Evolutionary conservation across 2,113 vertebrate species (phyloP), one percentile per base, ranked within the genome.

Genomic region (Calidris pugnax): DNA sequence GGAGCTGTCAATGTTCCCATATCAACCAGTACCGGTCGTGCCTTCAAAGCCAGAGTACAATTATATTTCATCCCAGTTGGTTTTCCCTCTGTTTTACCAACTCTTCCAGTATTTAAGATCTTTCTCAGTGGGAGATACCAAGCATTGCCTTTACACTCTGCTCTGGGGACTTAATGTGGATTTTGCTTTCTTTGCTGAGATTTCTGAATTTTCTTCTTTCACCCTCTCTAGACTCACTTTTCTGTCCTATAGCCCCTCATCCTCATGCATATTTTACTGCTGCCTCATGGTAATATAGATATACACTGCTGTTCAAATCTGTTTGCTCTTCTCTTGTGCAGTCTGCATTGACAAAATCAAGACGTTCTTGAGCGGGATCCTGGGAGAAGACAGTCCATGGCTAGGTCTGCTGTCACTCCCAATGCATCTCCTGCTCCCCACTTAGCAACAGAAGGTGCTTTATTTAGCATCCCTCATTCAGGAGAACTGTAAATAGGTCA

Each of bases 381-480:
- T 87, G 78, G 41, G 77, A 89, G 48, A 92, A 28, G 53, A 41
- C 28, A 47, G 35, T 48, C 37, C 63, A 35, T 53, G 75, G 72
- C 32, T 30, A 67, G 55, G 22, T 84, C 62, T 88, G 28, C 37
- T 93, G 67, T 77, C 92, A 64, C 51, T 73, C 56, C 19, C 48
- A 86, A 1, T 51, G 48, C 55, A 78, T 55, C 32, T 92, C 55
- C 84, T 73, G 71, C 77, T 93, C 91, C 55, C 71, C 47, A 47
- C 59, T 74, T 93, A 97, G 83, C 84, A 95, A 91, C 94, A 83
- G 71, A 92, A 85, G 8, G 23, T 55, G 33, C 71, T 96, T 95
- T 91, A 91, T 91, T 94, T 92, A 96, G 82, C 90, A 90, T 51
- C 28, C 12, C 39, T 94, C 43, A 78, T 93, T 87, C 83, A 79